Conservation (phyloP, 2,797 vertebrate species). For the Prunella strophiata region DNA sequence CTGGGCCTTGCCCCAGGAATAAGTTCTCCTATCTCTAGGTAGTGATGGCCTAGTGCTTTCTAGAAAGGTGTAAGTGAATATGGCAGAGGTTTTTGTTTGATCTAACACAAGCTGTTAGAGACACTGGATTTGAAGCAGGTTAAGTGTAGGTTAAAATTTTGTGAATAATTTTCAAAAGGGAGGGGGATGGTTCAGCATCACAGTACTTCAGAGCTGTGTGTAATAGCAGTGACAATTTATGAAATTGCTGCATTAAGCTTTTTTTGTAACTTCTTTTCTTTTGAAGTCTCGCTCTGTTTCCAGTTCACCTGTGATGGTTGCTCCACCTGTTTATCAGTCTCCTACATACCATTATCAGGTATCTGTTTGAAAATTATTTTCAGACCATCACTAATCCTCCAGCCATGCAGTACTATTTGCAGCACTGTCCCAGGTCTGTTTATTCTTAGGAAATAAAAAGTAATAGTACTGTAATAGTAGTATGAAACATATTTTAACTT, state of each 20-base stretch:
- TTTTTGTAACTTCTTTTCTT: background rate
- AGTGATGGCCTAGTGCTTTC: background rate
- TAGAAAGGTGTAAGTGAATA: background rate
- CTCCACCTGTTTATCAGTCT: slow-evolving; percentile 81
- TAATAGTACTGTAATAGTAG: background rate
- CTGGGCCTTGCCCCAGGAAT: background rate
- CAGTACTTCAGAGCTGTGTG: background rate
- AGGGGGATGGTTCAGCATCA: background rate
- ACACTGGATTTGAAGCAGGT: background rate
- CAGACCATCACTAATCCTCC: background rate
- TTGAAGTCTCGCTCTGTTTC: slow-evolving; percentile 76
- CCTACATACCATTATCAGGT: slow-evolving; percentile 85
- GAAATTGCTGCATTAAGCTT: background rate
- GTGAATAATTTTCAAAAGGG: background rate
- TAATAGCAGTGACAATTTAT: background rate
- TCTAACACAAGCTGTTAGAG: background rate
- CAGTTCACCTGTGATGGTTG: slow-evolving; percentile 77
- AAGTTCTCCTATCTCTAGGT: background rate
- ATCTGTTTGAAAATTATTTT: slow-evolving; percentile 11
- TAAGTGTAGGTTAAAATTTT: background rate
- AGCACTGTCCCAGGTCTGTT: background rate
- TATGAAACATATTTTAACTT: background rate
- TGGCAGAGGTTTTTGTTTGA: background rate
- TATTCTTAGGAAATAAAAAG: background rate
- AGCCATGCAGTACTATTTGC: background rate